A percentile compares a stretch with the other conserved stretches of the same genome.
Evolutionary conservation across 1,140 invertebrate species (phyloP).

Genomic region (Magallana angulata): DNA sequence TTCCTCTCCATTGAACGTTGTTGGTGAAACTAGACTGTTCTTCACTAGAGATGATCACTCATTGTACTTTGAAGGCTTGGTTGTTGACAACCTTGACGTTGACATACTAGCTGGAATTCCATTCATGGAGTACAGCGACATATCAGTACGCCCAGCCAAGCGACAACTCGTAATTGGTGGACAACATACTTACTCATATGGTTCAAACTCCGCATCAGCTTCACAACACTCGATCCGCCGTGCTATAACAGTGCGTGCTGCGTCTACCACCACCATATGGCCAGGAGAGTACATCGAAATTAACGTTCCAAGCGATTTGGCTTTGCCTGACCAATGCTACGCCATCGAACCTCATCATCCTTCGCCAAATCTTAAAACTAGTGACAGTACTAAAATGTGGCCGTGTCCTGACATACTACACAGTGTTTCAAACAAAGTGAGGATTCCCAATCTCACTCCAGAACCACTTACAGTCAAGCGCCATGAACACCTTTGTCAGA

Average conservation of each 20-base stretch:
- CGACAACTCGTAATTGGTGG: constrained; percentile 39
- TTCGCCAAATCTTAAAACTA: neutral
- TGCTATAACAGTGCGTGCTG: constrained; percentile 12
- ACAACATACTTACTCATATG: neutral
- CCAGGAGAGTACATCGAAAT: constrained; percentile 59
- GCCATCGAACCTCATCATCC: constrained; percentile 26
- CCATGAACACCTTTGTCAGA: constrained; percentile 58
- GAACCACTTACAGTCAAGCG: constrained; percentile 40
- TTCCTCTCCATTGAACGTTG: constrained; percentile 35
- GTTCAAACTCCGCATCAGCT: neutral
- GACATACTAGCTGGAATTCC: constrained; percentile 53
- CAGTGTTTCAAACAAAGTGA: constrained; percentile 50
- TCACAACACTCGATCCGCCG: constrained; percentile 18
- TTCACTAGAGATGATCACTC: constrained; percentile 22
- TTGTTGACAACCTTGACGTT: constrained; percentile 54
- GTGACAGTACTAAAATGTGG: constrained; percentile 5
- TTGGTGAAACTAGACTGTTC: constrained; percentile 49
- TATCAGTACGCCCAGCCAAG: neutral
- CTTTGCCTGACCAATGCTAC: constrained; percentile 34
- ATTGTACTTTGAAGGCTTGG: constrained; percentile 48
- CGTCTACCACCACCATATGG: constrained; percentile 51
- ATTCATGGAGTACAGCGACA: constrained; percentile 53
- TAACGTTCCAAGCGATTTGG: constrained; percentile 30
- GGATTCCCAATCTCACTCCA: constrained; percentile 54
- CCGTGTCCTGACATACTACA: constrained; percentile 39